Evolutionary conservation across 64 coral and sea anemone genomes (phyloP).

Genomic region (Pocillopora damicornis): DNA sequence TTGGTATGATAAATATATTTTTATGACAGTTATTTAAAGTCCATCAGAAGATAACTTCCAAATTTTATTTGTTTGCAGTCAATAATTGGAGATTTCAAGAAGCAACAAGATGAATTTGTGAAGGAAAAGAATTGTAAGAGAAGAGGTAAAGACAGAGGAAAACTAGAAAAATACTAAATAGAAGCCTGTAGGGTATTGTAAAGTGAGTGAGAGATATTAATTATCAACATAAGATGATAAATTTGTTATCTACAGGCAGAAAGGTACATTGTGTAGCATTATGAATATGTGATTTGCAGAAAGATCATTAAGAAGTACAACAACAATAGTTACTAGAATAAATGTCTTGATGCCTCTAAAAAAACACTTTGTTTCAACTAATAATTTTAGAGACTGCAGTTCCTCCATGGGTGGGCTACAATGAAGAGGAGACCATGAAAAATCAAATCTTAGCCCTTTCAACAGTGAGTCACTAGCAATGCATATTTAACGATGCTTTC

Average conservation of each 20-base stretch:
- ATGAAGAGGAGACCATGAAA: slow-evolving; percentile 97
- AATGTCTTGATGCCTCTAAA: too few relatives aligned
- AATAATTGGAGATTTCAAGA: slow-evolving; percentile 92
- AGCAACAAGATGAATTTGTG: slow-evolving; percentile 95
- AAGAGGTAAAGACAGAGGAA: slow-evolving; percentile 61
- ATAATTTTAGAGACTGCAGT: slow-evolving; percentile 73
- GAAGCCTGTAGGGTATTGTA: too few relatives aligned
- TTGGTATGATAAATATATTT: not conserved
- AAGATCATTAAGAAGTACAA: too few relatives aligned
- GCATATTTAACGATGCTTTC: too few relatives aligned
- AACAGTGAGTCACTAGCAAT: slow-evolving; percentile 54
- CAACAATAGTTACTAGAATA: too few relatives aligned
- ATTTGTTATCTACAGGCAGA: too few relatives aligned
- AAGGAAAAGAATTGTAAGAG: slow-evolving; percentile 81
- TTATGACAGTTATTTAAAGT: not conserved
- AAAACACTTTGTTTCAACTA: not conserved
- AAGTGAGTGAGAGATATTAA: too few relatives aligned
- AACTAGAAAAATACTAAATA: not conserved
- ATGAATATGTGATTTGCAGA: too few relatives aligned
- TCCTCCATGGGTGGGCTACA: slow-evolving; percentile 96
- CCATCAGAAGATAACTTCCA: not conserved
- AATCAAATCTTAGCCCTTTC: slow-evolving; percentile 96
- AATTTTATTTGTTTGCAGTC: slow-evolving; percentile 28
- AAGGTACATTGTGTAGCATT: too few relatives aligned
- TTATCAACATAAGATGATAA: too few relatives aligned